Evolutionary conservation across 2,113 vertebrate genomes (phyloP).

Genomic region (Mola mola): DNA sequence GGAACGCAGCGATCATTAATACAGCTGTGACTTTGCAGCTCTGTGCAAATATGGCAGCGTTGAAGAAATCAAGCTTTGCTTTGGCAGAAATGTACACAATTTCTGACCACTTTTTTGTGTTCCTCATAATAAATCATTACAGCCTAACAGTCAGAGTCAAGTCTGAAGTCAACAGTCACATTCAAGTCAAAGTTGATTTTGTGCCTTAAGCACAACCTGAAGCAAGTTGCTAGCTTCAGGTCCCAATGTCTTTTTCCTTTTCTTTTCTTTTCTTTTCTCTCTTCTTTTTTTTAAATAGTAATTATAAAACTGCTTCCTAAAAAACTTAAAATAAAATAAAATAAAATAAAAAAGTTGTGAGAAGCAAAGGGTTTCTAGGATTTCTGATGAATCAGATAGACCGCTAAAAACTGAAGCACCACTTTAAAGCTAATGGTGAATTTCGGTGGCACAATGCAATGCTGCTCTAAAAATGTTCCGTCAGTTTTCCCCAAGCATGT

Average conservation of each 20-base stretch:
- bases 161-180: conserved; percentile 1
- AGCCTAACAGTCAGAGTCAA: neutral
- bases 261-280: neutral
- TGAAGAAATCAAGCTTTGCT: no score
- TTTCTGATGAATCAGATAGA: conserved; percentile 61
- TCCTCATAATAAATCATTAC: neutral
- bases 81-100: no score
- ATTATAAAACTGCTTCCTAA: conserved; percentile 27
- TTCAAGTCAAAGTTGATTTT: conserved; percentile 29
- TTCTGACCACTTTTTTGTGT: no score
- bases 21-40: no score
- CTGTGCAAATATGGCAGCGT: no score
- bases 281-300: conserved; percentile 14
- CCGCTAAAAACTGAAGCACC: conserved; percentile 56
- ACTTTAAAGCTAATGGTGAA: conserved; percentile 59
- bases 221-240: neutral
- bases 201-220: conserved; percentile 3
- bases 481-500: conserved; percentile 62
- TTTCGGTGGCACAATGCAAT: conserved; percentile 41
- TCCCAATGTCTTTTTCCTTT: no score
- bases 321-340: conserved; percentile 30
- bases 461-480: conserved; percentile 57
- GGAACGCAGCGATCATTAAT: no score
- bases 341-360: conserved; percentile 41
- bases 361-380: conserved; percentile 48